Evolutionary conservation across 92 coral and sea anemone species (phyloP), one percentile per base, ranked within the genome.

Genomic region (Zoanthus sociatus): DNA sequence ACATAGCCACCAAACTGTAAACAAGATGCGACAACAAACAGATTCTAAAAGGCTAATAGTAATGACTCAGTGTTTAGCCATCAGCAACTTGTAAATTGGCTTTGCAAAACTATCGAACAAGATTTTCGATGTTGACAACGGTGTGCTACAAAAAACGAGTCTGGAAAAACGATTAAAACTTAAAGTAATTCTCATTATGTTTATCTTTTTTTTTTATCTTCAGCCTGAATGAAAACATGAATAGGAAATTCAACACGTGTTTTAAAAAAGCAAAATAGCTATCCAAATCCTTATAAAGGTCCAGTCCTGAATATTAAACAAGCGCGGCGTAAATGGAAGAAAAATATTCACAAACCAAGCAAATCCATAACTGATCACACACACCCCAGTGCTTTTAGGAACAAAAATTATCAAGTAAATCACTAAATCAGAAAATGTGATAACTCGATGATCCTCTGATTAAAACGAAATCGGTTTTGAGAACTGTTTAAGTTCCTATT

Each of bases 51-150:
- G 81, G 54, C 79, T 69, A 87, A 26, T 26, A 26, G 26, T 26
- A 26, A 18, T 73, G 91, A 61, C 70, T 78, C 53, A 12, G 9
- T 33, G 53, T 83, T 63, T 76, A 77, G 82, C 82, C 64, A 54
- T 77, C 18, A 55, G 85, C 75, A 81, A 81, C 78, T 79, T 91
- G 91, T 91, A 91, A 91, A 91, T 81, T 81, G 75, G 85, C 85
- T 81, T 64, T 81, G 85, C 74, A 81, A 77, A 85, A 83, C 91
- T 48, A 77, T 75, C 79, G 84, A 86, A 90, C 90, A 79, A 42
- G 83, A 61, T 85, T 81, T 91, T 87, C 76, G 87, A 11, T 83
- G 87, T 91, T 87, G 86, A 71, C 84, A 75, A 82, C 90, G 26
- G 86, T 66, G 64, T 73, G 78, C 69, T 68, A 54, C 71, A 84